These are phyloP conservation scores for Albula goreensis DNA, from an alignment of 2,113 vertebrate species.

Conservation along the genomic window DNA sequence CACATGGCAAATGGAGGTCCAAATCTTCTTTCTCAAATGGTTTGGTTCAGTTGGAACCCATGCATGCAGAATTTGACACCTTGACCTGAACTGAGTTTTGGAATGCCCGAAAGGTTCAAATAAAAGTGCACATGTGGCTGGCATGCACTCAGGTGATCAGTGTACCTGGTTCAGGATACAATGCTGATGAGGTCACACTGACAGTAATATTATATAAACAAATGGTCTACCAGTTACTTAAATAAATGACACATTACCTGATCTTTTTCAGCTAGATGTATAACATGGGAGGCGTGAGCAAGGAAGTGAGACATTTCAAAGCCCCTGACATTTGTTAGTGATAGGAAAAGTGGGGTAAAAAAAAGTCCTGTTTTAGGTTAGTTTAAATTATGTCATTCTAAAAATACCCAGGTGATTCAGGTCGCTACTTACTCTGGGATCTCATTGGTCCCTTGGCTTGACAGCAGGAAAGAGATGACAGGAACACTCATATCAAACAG, in stretches of 20 bases:
- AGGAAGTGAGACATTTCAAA: background rate
- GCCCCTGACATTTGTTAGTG: background rate
- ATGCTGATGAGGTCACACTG: background rate
- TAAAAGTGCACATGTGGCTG: background rate
- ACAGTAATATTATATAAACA: background rate
- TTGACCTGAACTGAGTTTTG: background rate
- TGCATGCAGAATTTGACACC: background rate
- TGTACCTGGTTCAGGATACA: background rate
- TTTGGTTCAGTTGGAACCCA: background rate
- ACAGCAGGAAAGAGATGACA: slow-evolving; percentile 79
- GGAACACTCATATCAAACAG: slow-evolving; percentile 76
- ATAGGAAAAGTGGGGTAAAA: no score
- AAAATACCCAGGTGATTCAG: slow-evolving; percentile 33
- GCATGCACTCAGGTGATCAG: background rate
- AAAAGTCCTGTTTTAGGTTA: slow-evolving; percentile 43
- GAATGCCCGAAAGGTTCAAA: background rate
- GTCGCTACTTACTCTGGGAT: slow-evolving; percentile 93
- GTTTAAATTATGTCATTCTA: slow-evolving; percentile 49
- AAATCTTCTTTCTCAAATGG: background rate
- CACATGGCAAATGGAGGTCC: background rate
- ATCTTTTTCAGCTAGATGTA: background rate
- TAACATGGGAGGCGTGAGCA: background rate
- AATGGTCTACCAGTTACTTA: background rate
- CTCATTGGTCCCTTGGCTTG: slow-evolving; percentile 99
- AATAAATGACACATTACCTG: background rate